Evolutionary conservation across 2,888 invertebrate genomes (phyloP), one percentile per base, ranked within the genome.

Genomic region (Boloria selene): DNA sequence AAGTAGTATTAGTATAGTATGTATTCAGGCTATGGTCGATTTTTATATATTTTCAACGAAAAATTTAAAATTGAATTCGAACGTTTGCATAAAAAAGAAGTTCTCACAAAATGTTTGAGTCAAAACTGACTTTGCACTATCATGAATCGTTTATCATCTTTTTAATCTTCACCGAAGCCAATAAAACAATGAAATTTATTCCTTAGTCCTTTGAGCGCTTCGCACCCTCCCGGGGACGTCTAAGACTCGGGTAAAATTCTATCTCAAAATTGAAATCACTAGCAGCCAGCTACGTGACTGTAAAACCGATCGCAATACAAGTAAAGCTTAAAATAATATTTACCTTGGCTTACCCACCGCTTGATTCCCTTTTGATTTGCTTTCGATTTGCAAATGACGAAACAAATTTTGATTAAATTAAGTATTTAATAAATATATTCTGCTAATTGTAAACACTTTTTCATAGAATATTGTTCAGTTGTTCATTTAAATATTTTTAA

Each of bases 231-330:
- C 18, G 73, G 74, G 80, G 80, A 78, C 77, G 72, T 73, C 78
- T 73, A 77, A 76, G 78, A 78, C 73, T 75, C 77, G 79, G 75
- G 78, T 78, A 76, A 74, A 77, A 79, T 76, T 77, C 79, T 80
- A 79, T 83, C 76, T 70, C 79, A 75, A 83, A 88, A 88, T 88
- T 85, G 87, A 88, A 88, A 89, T 87, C 84, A 85, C 84, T 82
- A 79, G 74, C 78, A 75, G 71, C 76, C 78, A 75, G 71, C 76
- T 85, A 88, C 87, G 88, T 89, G 89, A 88, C 85, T 86, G 82
- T 84, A 86, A 83, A 83, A 84, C 83, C 83, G 80, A 79, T 81
- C 81, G 76, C 79, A 82, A 81, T 82, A 82, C 78, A 77, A 83
- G 78, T 77, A 83, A 81, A 85, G 84, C 80, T 79, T 81, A 79